Percentiles rank a stretch among this genome's conserved stretches.
phyloP scores from a whole-genome alignment of 2,797 vertebrate species.

The Sciaenops ocellatus region DNA sequence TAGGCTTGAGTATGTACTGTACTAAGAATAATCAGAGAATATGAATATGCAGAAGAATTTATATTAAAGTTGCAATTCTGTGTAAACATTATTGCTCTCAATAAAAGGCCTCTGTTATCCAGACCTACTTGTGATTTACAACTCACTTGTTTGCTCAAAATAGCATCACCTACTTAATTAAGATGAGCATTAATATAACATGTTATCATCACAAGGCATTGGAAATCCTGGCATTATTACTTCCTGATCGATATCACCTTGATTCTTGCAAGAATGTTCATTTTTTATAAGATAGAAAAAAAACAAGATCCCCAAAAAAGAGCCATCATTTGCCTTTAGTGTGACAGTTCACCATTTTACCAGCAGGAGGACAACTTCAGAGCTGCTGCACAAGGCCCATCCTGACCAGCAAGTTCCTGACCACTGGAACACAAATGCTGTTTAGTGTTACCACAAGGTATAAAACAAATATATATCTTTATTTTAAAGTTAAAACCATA shows the following conservation, averaged over 20 bases:
- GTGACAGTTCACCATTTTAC: slow-evolving; percentile 59
- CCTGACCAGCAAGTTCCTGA: slow-evolving; percentile 6
- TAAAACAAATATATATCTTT: neutral
- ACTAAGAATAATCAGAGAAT: neutral
- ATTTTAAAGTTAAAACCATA: neutral
- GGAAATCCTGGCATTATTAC: neutral
- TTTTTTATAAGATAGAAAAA: neutral
- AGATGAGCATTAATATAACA: slow-evolving; percentile 30
- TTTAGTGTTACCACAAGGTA: neutral
- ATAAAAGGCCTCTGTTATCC: neutral
- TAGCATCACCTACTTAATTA: slow-evolving; percentile 3
- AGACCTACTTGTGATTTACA: neutral
- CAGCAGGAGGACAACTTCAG: slow-evolving; percentile 60
- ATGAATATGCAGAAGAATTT: neutral
- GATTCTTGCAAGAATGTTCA: neutral
- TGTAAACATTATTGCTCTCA: slow-evolving; percentile 5
- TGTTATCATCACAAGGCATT: neutral
- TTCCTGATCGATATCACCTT: neutral
- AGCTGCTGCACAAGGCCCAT: slow-evolving; percentile 7
- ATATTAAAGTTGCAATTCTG: neutral
- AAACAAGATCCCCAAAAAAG: neutral
- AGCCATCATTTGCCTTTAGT: slow-evolving; percentile 28
- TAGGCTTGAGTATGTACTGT: neutral
- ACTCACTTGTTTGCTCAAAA: slow-evolving; percentile 9
- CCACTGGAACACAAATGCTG: slow-evolving; percentile 28